phyloP scores from a whole-genome alignment of 1,140 invertebrate genomes.

The Drosophila lacteicornis region DNA sequence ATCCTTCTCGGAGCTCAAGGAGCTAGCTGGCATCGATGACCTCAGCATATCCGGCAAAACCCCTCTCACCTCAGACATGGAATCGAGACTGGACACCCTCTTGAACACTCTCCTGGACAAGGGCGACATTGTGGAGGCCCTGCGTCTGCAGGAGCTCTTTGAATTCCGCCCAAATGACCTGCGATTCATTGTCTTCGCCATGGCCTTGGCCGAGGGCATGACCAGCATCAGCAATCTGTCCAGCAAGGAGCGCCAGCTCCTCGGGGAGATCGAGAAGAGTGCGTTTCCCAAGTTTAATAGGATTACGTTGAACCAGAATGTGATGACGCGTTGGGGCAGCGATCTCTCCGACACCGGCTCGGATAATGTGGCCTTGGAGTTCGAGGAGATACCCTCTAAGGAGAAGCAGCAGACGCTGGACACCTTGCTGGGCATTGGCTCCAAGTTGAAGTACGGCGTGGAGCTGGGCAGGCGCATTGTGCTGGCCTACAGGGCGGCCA shows the following conservation, averaged over 20 bases:
- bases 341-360: conserved; percentile 75
- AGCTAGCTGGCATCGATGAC: conserved; percentile 80
- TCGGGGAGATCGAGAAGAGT: conserved; percentile 75
- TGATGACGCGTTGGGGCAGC: conserved; percentile 53
- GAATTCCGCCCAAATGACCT: conserved; percentile 84
- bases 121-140: conserved; percentile 84
- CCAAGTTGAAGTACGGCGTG: conserved; percentile 85
- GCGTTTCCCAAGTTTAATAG: conserved; percentile 79
- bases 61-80: conserved; percentile 49
- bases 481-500: conserved; percentile 86
- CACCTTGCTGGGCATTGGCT: conserved; percentile 79
- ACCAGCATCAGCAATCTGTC: conserved; percentile 74
- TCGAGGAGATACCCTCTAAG: conserved; percentile 81
- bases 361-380: conserved; percentile 62
- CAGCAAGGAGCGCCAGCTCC: conserved; percentile 71
- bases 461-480: conserved; percentile 86
- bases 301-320: conserved; percentile 68
- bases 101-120: conserved; percentile 80
- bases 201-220: conserved; percentile 85
- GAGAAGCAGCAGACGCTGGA: conserved; percentile 79
- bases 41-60: conserved; percentile 67
- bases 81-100: conserved; percentile 60
- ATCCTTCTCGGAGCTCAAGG: conserved; percentile 79
- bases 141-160: conserved; percentile 85
- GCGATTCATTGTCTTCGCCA: conserved; percentile 85